Percentiles rank a stretch among this genome's conserved stretches.
Conservation (phyloP, 2,797 vertebrate species). For the Megalops cyprinoides region DNA sequence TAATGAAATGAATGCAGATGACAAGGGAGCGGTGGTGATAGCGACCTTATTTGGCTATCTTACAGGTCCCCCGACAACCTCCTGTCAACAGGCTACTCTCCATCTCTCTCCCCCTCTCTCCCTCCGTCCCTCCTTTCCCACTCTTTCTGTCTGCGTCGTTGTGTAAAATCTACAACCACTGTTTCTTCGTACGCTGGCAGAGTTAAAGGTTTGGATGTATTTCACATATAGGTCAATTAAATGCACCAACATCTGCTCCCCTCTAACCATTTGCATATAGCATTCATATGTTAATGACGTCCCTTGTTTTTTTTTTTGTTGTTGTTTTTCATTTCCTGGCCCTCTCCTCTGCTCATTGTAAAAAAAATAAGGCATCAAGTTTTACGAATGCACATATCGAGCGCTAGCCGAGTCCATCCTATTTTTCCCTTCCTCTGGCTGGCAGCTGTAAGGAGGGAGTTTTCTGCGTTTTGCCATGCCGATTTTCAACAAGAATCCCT, state of each 20-base stretch:
- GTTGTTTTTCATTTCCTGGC: conserved; percentile 68
- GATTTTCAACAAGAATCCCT: conserved; percentile 91
- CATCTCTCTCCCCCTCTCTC: background rate
- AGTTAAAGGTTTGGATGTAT: conserved; percentile 99
- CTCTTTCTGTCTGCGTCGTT: conserved; percentile 36
- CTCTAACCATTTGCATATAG: conserved; percentile 98
- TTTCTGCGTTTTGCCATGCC: conserved; percentile 73
- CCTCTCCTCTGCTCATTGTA: conserved; percentile 72
- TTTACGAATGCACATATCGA: conserved; percentile 81
- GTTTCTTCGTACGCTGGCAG: conserved; percentile 88
- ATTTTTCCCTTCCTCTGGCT: conserved; percentile 78
- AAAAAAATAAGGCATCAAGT: conserved; percentile 77
- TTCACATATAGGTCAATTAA: conserved; percentile 99
- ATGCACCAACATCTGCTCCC: conserved; percentile 99
- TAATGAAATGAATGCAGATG: conserved; percentile 81
- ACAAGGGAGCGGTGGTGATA: conserved; percentile 76
- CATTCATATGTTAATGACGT: conserved; percentile 99
- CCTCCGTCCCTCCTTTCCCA: conserved; percentile 39
- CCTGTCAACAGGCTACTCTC: conserved; percentile 73
- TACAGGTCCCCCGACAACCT: conserved; percentile 77
- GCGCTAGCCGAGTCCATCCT: conserved; percentile 69
- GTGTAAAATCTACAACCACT: conserved; percentile 86
- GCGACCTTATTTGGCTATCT: conserved; percentile 79
- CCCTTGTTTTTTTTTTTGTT: conserved; percentile 77
- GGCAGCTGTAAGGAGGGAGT: conserved; percentile 81